phyloP scores from a whole-genome alignment of 2,113 vertebrate genomes.

The Laticauda colubrina region DNA sequence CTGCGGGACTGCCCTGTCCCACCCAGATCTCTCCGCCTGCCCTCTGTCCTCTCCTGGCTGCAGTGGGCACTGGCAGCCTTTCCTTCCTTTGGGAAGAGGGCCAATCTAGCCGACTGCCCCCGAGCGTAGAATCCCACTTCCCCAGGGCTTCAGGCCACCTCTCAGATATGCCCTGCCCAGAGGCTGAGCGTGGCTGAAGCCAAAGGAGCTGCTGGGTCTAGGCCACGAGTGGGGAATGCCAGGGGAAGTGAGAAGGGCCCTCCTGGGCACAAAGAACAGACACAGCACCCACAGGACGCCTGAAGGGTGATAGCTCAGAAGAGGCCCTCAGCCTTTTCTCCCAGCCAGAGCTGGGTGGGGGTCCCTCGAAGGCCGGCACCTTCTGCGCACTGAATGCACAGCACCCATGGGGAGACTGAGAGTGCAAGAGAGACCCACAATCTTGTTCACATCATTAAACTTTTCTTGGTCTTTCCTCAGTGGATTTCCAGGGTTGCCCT shows the following conservation, averaged over 20 bases:
- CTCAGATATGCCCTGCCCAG: not conserved
- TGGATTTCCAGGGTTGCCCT: not conserved
- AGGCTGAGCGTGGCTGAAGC: not conserved
- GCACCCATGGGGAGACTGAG: not conserved
- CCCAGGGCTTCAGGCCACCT: not conserved
- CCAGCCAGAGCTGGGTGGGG: not conserved
- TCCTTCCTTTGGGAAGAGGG: not conserved
- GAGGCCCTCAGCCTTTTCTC: not conserved
- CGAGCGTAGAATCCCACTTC: not conserved
- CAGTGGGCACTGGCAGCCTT: not conserved
- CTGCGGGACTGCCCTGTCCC: not conserved
- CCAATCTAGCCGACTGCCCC: not conserved
- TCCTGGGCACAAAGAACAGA: not conserved
- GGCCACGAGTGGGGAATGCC: not conserved
- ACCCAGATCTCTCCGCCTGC: not conserved
- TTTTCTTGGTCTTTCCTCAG: not conserved
- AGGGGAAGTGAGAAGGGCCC: not conserved
- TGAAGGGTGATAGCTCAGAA: not conserved
- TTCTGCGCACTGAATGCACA: not conserved
- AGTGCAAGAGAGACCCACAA: not conserved
- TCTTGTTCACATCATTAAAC: no score
- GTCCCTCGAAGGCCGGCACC: not conserved
- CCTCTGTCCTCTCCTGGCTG: not conserved
- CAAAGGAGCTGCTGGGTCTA: not conserved
- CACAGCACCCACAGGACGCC: no score